Evolutionary conservation across 1,140 invertebrate species (phyloP).

Genomic region (Conus ventricosus): DNA sequence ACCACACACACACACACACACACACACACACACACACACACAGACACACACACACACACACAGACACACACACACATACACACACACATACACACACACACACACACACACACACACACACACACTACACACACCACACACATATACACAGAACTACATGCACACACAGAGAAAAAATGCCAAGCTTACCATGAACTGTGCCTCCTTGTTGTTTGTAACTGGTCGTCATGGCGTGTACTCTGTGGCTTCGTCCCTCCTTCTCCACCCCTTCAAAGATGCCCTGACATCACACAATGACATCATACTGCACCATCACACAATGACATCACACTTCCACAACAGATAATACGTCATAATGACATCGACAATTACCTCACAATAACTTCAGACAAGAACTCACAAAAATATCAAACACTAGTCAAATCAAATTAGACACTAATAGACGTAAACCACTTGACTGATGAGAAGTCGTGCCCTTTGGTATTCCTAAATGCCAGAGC

Average conservation of each 20-base stretch:
- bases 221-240: slow-evolving; percentile 86
- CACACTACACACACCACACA: not conserved
- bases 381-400: no score
- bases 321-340: no score
- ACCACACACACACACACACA: slow-evolving; percentile 54
- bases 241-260: slow-evolving; percentile 90
- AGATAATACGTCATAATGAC: no score
- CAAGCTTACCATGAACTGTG: not conserved
- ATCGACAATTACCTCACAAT: no score
- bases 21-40: not conserved
- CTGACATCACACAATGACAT: slow-evolving; percentile 56
- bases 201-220: slow-evolving; percentile 79
- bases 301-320: not conserved
- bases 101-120: not conserved
- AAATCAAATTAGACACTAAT: no score
- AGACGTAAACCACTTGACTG: no score
- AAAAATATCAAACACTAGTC: no score
- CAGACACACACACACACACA: not conserved
- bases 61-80: not conserved
- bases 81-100: not conserved
- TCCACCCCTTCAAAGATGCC: slow-evolving; percentile 89
- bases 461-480: no score
- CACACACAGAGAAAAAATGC: slow-evolving; percentile 62
- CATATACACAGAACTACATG: not conserved
- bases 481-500: no score